Base-by-base conservation (phyloP, 1,140 invertebrate genomes). In the Drosophila kikkawai region DNA sequence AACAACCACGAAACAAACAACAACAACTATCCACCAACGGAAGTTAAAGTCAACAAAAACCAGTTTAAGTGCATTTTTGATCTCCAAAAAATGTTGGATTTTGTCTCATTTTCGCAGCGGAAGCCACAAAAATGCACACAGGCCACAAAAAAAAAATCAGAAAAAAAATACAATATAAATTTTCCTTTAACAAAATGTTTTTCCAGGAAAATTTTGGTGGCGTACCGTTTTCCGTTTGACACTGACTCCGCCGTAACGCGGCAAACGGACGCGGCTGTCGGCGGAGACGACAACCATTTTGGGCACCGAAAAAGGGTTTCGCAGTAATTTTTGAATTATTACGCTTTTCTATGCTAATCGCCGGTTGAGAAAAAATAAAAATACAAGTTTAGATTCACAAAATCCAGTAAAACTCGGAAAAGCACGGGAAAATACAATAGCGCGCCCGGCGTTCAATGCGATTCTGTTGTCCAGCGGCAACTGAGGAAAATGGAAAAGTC, bases 261-360 rank as follows among this genome's bases (percentile, higher is more conserved):
- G 85, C 57, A 92, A 66, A 47, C 87, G 91, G 57, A 91, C 78
- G 15, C 91, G 91, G 63, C 63, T 92, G 65, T 92, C 91, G 66
- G 91, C 91, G 63, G 91, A 92, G 34, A 92, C 91, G 75, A 92
- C 91, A 75, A 92, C 91, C 91, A 92, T 92, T 84, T 91, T 87
- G 76, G 84, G 77, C 74, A 73, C 73, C 61, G 67, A 55, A 39
- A 83, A 84, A 29, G 65, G 41, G 58, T 70, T 88, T 57, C 77
- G 80, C 55, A 84, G 85, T 90, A 88, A 58, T 36, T 70, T 88
- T 80, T 88, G 84, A 88, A 88, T 88, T 80, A 80, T 88, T 83
- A 58, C 73, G 58, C 53, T 59, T 56, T 80, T 86, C 32, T 51
- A 47, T 51, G 68, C 48, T 29, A 70, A 79, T 60, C 45, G 22